Evolutionary conservation across 2,888 invertebrate species (phyloP), one percentile per base, ranked within the genome.

Genomic region (Xylocampa areola): DNA sequence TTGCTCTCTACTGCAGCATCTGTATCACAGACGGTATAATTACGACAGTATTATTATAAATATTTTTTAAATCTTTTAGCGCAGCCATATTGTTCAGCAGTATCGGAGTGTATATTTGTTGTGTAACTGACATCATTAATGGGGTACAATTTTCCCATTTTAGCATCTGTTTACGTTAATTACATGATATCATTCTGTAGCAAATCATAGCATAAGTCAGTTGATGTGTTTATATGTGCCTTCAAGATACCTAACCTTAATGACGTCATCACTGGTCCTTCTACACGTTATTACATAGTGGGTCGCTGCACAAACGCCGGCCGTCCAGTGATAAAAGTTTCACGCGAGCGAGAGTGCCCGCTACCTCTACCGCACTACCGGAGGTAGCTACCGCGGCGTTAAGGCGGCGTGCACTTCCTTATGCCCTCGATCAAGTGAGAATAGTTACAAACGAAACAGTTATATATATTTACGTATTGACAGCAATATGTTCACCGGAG

Each of bases 311-410:
- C 11, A 8, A 7, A 8, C 30, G 30, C 30, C 19, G 7, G 32
- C 33, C 21, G 49, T 33, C 17, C 29, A 21, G 37, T 54, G 49
- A 59, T 54, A 44, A 44, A 66, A 58, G 40, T 53, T 58, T 33
- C 11, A 49, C 36, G 52, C 40, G 48, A 35, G 13, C 23, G 30
- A 5, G 50, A 47, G 29, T 11, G 40, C 23, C 40, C 37, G 17
- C 43, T 13, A n/a, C 40, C 13, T 7, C 21, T 6, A 13, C 21
- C 7, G 19, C 8, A 21, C 11, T 0, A 11, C 36, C 32, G 32
- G 14, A 7, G 32, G 5, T 19, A 14, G 4, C 17, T 16, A 11
- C n/a, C 1, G 21, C 21, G 11, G 3, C 14, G 3, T 2, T 43
- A 37, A n/a, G 19, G 11, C 8, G 11, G 7, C 14, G 23, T 2